These are phyloP conservation scores for Gopherus evgoodei DNA, from an alignment of 2,113 vertebrate species.

Conservation along the genomic window DNA sequence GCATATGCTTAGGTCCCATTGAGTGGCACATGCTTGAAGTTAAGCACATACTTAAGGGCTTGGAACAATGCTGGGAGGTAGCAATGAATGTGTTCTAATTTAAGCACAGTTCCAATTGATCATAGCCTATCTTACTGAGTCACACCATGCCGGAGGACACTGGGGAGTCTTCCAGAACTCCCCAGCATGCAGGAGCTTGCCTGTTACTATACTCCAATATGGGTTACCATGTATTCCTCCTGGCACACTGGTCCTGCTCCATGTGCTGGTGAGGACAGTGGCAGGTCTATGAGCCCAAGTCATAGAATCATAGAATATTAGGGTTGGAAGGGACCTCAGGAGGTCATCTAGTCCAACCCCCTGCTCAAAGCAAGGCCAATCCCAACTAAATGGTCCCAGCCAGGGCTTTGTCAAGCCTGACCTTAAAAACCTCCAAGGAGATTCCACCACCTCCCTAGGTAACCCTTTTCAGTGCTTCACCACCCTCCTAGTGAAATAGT, in stretches of 20 bases:
- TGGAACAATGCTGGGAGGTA: not conserved
- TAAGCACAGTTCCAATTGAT: not conserved
- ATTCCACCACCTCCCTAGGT: too few relatives aligned
- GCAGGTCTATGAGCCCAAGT: not conserved
- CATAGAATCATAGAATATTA: too few relatives aligned
- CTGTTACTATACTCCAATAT: not conserved
- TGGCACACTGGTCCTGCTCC: not conserved
- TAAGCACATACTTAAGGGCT: not conserved
- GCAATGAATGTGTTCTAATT: not conserved
- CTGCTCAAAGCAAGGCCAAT: too few relatives aligned
- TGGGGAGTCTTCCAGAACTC: slow-evolving; percentile 17
- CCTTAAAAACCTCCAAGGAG: too few relatives aligned
- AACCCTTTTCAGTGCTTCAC: too few relatives aligned
- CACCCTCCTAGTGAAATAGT: too few relatives aligned
- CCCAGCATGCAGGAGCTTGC: slow-evolving; percentile 48
- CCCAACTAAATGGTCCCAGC: too few relatives aligned
- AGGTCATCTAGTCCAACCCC: too few relatives aligned
- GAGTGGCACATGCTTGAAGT: not conserved
- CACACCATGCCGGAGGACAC: not conserved
- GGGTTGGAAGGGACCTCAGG: too few relatives aligned
- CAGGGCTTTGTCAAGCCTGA: too few relatives aligned
- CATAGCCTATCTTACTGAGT: not conserved
- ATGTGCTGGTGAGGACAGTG: not conserved
- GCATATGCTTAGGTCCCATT: not conserved
- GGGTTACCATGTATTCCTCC: not conserved